Evolutionary conservation across 2,888 invertebrate species (phyloP).

Genomic region (Stenoptilia bipunctidactyla): DNA sequence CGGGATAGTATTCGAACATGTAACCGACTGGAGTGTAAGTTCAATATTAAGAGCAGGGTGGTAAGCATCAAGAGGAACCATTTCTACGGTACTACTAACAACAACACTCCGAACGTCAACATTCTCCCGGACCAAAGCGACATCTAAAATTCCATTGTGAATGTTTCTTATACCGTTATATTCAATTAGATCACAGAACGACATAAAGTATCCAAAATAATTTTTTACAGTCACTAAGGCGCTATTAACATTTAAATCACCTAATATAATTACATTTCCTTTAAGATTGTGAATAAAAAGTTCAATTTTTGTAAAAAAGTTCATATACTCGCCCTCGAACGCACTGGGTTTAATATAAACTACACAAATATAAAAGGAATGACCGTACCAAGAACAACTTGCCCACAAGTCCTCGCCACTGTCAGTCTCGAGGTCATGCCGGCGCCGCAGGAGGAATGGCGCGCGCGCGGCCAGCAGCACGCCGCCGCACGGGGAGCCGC

Average conservation of each 20-base stretch:
- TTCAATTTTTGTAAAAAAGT: conserved; percentile 5
- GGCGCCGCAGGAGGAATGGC: conserved; percentile 5
- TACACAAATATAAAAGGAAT: conserved; percentile 7
- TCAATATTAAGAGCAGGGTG: conserved; percentile 1
- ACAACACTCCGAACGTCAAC: background rate
- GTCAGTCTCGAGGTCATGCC: conserved; percentile 9
- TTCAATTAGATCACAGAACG: conserved; percentile 7
- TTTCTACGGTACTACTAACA: background rate
- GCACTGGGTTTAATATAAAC: conserved; percentile 11
- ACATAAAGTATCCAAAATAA: conserved; percentile 9
- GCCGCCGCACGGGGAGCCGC: conserved; percentile 8
- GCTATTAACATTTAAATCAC: conserved; percentile 9
- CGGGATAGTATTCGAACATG: background rate
- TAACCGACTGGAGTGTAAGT: background rate
- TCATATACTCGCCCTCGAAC: conserved; percentile 6
- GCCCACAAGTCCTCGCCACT: conserved; percentile 14
- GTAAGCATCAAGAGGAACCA: conserved; percentile 2
- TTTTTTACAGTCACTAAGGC: conserved; percentile 5
- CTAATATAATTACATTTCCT: conserved; percentile 7
- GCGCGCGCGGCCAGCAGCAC: conserved; percentile 9
- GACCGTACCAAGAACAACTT: conserved; percentile 2
- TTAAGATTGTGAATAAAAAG: conserved; percentile 3
- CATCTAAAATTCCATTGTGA: conserved; percentile 7
- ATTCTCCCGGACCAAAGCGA: conserved; percentile 9
- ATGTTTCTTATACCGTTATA: conserved; percentile 6